These are phyloP conservation scores for Telmatochromis brichardi DNA, from an alignment of 2,113 vertebrate species.

Conservation along the genomic window DNA sequence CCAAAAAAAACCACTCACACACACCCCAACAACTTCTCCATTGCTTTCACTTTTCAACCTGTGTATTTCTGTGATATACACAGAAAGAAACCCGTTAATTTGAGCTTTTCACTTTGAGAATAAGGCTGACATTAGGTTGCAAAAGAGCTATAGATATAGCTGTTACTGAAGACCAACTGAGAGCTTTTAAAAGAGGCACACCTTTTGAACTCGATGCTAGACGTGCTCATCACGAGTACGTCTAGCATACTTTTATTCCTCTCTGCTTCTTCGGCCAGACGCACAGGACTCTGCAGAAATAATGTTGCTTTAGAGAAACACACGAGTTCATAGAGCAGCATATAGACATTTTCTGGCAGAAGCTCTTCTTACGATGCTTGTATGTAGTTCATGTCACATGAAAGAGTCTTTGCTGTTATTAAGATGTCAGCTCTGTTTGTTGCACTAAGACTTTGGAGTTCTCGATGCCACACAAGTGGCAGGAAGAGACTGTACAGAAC, in stretches of 20 bases:
- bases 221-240: not conserved
- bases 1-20: accelerated
- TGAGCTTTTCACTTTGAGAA: not conserved
- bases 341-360: not conserved
- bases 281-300: not conserved
- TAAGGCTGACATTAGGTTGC: not conserved
- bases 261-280: not conserved
- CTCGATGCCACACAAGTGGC: not conserved
- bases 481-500: not conserved
- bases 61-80: not conserved
- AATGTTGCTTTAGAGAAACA: not conserved
- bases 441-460: not conserved
- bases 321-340: not conserved
- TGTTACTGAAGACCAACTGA: not conserved
- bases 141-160: not conserved
- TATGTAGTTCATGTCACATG: not conserved
- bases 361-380: not conserved
- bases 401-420: not conserved
- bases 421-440: not conserved
- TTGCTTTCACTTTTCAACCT: not conserved
- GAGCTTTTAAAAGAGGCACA: not conserved
- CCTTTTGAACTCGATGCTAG: not conserved
- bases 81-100: accelerated
- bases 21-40: not conserved
- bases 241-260: not conserved